phyloP scores from a whole-genome alignment of 2,113 vertebrate species.

The Malaclemys terrapin region DNA sequence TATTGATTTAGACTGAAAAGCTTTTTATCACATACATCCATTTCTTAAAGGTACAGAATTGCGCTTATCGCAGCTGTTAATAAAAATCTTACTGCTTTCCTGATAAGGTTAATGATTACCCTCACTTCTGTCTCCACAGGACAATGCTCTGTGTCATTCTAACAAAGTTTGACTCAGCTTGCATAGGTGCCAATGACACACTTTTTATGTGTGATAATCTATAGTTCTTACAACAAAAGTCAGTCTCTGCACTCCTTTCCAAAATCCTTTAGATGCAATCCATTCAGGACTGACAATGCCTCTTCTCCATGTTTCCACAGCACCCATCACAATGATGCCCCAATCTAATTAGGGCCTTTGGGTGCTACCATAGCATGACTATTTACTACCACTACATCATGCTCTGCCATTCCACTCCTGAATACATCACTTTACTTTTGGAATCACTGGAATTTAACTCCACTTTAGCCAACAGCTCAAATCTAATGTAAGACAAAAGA shows the following conservation, averaged over 20 bases:
- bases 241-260: neutral
- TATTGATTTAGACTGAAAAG: neutral
- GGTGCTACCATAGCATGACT: neutral
- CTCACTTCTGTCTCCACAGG: neutral
- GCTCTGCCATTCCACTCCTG: neutral
- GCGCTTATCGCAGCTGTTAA: neutral
- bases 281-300: neutral
- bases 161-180: neutral
- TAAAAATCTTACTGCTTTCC: neutral
- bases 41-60: neutral
- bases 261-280: neutral
- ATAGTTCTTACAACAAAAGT: neutral
- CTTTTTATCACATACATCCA: neutral
- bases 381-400: neutral
- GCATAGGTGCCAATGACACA: neutral
- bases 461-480: slow-evolving; percentile 45
- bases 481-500: slow-evolving; percentile 39
- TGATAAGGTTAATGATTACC: neutral
- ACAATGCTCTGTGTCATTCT: neutral
- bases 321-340: neutral
- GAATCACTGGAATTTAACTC: slow-evolving; percentile 32
- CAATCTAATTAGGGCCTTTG: neutral
- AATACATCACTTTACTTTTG: neutral
- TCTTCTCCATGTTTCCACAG: neutral
- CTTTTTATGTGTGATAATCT: neutral